phyloP scores from a whole-genome alignment of 2,797 vertebrate genomes.

The Jordanella pulchra region DNA sequence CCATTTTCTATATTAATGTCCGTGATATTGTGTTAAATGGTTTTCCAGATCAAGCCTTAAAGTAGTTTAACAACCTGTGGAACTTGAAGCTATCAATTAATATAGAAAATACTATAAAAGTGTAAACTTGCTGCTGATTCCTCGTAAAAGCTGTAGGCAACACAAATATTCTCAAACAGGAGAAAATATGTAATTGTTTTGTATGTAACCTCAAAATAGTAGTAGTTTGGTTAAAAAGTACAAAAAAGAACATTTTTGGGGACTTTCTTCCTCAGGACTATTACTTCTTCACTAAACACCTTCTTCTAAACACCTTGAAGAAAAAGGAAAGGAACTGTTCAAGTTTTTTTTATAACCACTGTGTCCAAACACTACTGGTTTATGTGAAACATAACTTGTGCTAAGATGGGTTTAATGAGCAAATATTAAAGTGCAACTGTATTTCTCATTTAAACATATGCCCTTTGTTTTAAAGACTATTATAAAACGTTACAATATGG shows the following conservation, averaged over 20 bases:
- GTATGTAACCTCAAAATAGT: background rate
- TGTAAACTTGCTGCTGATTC: background rate
- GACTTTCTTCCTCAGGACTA: background rate
- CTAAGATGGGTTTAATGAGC: too few relatives aligned
- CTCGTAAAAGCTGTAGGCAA: background rate
- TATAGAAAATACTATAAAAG: background rate
- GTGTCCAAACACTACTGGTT: too few relatives aligned
- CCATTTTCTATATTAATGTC: background rate
- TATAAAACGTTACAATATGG: too few relatives aligned
- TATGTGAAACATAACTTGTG: too few relatives aligned
- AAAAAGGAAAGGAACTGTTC: too few relatives aligned
- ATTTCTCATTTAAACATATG: too few relatives aligned
- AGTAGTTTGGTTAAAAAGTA: too few relatives aligned
- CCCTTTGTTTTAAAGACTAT: too few relatives aligned
- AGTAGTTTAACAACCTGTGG: background rate
- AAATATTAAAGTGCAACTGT: too few relatives aligned
- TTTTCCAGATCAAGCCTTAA: background rate
- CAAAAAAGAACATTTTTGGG: background rate
- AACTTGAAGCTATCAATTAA: background rate
- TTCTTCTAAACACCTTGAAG: too few relatives aligned
- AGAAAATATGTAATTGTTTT: background rate
- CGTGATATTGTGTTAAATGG: background rate
- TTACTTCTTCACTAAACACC: background rate
- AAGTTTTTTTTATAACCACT: too few relatives aligned
- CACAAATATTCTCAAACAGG: background rate